Conservation (phyloP, 2,797 vertebrate species). For the Falco rusticolus region DNA sequence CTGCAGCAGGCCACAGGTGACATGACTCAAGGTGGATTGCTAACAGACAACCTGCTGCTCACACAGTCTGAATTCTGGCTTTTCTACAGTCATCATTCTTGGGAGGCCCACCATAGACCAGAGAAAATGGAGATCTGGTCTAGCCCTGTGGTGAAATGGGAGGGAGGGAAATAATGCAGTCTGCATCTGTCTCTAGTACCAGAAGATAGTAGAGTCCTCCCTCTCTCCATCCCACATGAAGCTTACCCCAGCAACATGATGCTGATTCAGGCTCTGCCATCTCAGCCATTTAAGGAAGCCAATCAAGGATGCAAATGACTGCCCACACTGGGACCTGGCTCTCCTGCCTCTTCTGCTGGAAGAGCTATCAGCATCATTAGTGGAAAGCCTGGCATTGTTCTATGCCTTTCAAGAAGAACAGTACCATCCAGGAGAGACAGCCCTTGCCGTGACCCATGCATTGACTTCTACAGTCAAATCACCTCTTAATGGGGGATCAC, state of each 20-base stretch:
- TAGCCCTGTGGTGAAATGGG: neutral
- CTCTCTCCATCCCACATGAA: neutral
- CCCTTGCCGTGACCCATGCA: neutral
- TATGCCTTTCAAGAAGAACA: neutral
- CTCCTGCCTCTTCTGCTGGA: neutral
- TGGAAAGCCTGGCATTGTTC: neutral
- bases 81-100: neutral
- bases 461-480: neutral
- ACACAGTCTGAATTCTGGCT: neutral
- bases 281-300: neutral
- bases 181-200: neutral
- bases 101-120: neutral
- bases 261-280: neutral
- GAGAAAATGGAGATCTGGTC: neutral
- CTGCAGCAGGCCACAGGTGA: neutral
- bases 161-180: neutral
- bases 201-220: neutral
- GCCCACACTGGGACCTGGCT: neutral
- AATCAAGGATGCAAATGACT: neutral
- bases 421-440: neutral
- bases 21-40: neutral
- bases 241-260: neutral
- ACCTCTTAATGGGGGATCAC: neutral
- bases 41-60: neutral
- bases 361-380: neutral